Base-by-base conservation (phyloP, 2,113 vertebrate species). In the Condylura cristata region DNA sequence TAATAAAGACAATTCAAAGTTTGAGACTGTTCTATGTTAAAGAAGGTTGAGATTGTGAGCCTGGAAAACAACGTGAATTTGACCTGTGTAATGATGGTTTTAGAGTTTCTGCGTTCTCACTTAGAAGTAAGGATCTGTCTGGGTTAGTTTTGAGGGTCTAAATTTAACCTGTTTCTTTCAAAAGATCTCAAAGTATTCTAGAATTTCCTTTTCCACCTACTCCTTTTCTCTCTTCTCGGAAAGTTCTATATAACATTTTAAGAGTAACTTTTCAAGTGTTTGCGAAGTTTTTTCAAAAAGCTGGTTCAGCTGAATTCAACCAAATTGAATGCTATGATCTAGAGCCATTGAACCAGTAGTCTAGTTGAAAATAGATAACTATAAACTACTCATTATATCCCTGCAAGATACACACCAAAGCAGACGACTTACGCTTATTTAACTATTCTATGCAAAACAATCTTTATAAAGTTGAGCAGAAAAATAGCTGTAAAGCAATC, bases 221-320 rank as follows among this genome's bases (percentile, higher is more conserved):
- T 79, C n/a, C 20, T 68, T 26, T 48, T 56, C 80, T 32, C 44
- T 41, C 44, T 60, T 92, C 34, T 89, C 83, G 66, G 65, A 82
- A 92, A 92, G 53, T 8, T 76, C 84, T 85, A 39, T 41, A 2
- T 30, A 85, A 66, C 28, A 60, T 34, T 80, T 93, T 22, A 95
- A 95, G 37, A 48, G 53, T 53, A 48, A 70, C 71, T 75, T n/a
- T 66, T 51, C 22, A 66, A 61, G 34, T 48, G 8, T 90, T 74
- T 95, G 72, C 26, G 93, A 60, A 92, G 30, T 44, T 82, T 74
- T 70, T 39, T 58, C 63, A 79, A 90, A 74, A 96, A 75, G 16
- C 68, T 48, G 56, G 8, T 95, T 90, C 63, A 1, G 20, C 51
- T 63, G 51, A 86, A 91, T 74, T 83, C 37, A 37, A 26, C 6